phyloP scores from a whole-genome alignment of 37 sponge, comb jelly and placozoan genomes.

The Theonella swinhoei region DNA sequence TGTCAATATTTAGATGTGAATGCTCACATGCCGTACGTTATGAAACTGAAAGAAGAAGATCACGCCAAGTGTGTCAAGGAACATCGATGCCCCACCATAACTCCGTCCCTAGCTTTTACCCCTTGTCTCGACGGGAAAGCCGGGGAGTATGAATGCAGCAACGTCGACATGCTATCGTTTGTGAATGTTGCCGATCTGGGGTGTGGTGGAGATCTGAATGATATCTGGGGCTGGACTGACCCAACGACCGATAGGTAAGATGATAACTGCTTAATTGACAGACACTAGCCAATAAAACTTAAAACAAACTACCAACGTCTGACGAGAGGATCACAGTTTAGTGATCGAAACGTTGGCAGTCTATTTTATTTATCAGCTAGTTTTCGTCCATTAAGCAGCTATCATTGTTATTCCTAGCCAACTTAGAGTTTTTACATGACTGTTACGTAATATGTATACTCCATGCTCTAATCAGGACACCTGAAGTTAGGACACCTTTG shows the following conservation, averaged over 20 bases:
- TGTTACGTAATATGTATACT: too few relatives aligned
- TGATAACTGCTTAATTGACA: too few relatives aligned
- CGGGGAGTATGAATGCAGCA: constrained; percentile 71
- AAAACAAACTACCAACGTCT: too few relatives aligned
- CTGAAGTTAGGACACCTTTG: too few relatives aligned
- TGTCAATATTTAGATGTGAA: constrained; percentile 22
- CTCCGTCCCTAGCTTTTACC: neutral
- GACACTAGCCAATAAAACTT: too few relatives aligned
- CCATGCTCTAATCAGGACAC: too few relatives aligned
- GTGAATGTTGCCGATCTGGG: constrained; percentile 56
- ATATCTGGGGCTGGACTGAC: constrained; percentile 86
- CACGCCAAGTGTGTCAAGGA: constrained; percentile 33
- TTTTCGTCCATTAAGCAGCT: too few relatives aligned
- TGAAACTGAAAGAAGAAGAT: constrained; percentile 55
- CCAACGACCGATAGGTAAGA: constrained; percentile 38
- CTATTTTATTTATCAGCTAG: too few relatives aligned
- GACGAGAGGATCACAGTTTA: too few relatives aligned
- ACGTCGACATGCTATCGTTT: constrained; percentile 65
- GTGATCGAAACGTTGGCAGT: too few relatives aligned
- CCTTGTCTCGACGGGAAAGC: constrained; percentile 57
- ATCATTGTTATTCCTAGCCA: too few relatives aligned
- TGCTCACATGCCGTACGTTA: constrained; percentile 57
- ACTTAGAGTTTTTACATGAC: too few relatives aligned
- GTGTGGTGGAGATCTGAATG: constrained; percentile 62
- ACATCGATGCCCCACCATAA: constrained; percentile 33